phyloP scores from a whole-genome alignment of 2,113 vertebrate species.

The Myodes glareolus region DNA sequence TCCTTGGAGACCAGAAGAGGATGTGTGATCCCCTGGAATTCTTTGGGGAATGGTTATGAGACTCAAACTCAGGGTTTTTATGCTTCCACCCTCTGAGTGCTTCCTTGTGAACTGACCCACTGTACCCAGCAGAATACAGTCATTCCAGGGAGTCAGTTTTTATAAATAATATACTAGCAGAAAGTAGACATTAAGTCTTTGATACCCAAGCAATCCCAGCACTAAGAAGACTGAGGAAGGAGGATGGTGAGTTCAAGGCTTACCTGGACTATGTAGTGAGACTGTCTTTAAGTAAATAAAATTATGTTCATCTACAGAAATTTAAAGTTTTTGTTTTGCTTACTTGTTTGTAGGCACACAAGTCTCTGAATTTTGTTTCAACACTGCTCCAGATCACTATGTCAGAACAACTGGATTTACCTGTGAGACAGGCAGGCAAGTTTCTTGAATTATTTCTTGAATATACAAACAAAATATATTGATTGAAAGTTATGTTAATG shows the following conservation, averaged over 20 bases:
- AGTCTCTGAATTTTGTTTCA: constrained; percentile 97
- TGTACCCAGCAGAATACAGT: neutral
- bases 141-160: neutral
- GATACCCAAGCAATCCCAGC: neutral
- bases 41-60: neutral
- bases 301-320: constrained; percentile 25
- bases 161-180: neutral
- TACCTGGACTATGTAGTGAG: neutral
- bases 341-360: constrained; percentile 90
- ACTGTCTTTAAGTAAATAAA: neutral
- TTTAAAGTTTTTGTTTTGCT: constrained; percentile 66
- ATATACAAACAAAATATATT: neutral
- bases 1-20: neutral
- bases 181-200: neutral
- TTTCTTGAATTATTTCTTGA: constrained; percentile 63
- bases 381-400: constrained; percentile 98
- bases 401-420: constrained; percentile 98
- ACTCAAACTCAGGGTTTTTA: neutral
- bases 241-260: neutral
- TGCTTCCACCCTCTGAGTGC: neutral
- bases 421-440: constrained; percentile 98
- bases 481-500: constrained; percentile 41
- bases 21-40: neutral
- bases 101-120: neutral
- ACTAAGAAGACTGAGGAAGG: neutral